Base-by-base conservation (phyloP, 2,797 vertebrate genomes). In the Hypotaenidia okinawae region DNA sequence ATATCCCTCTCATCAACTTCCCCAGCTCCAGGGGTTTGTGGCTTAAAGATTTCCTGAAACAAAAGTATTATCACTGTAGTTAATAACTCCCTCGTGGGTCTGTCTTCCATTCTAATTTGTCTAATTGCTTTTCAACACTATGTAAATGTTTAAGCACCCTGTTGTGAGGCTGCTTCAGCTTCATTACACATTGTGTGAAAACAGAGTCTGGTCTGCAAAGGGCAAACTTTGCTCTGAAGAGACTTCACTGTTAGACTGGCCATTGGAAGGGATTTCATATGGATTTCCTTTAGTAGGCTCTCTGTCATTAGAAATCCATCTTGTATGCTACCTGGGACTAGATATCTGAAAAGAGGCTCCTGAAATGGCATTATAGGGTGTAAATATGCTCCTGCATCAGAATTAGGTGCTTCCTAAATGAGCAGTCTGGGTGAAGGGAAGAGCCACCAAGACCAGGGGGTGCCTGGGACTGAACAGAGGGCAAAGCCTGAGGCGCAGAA, bases 261-360 rank as follows among this genome's bases (percentile, higher is more conserved):
- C 77, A 91, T 90, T 95, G 84, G 76, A 93, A 86, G 87, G 69
- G 87, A 83, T 85, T 94, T 85, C 19, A 16, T 61, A 74, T 58
- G 28, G 83, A 70, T 89, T 89, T 79, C 57, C 57, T 45, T 43
- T 45, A 59, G 74, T 77, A 64, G 68, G 25, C 45, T 74, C 54
- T 64, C 74, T 55, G 43, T 81, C 18, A 45, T 91, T 41, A 84
- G 45, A 95, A 95, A 95, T 81, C 23, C 58, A 78, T 35, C 33
- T 66, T n/a, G 33, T 51, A 11, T 6, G 1, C 62, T 81, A 58
- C n/a, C 66, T 82, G 10, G 4, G 28, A 45, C 37, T 81, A 49
- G 37, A 43, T 45, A 90, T 22, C 61, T 64, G 51, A 55, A 72
- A 77, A 86, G 68, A 35, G 67, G 37, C 32, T 62, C 45, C 58